A percentile compares a stretch with the other conserved stretches of the same genome.
phyloP scores from a whole-genome alignment of 2,113 vertebrate genomes.

The Merops nubicus region DNA sequence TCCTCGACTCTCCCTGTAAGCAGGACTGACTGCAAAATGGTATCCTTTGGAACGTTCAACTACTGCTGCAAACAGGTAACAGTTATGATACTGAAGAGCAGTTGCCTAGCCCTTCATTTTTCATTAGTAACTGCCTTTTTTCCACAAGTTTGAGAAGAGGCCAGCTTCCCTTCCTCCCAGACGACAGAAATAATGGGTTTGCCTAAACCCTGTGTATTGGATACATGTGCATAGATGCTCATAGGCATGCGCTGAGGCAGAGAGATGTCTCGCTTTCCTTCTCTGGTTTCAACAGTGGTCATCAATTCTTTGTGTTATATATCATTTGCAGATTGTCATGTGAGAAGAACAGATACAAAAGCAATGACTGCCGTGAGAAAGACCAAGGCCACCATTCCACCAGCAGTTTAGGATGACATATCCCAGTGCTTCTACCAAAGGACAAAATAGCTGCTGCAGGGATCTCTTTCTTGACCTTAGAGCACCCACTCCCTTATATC shows the following conservation, averaged over 20 bases:
- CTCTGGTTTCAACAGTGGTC: not conserved
- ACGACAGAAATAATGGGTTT: not conserved
- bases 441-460: not conserved
- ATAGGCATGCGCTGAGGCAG: not conserved
- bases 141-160: not conserved
- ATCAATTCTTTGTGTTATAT: not conserved
- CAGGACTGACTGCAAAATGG: not conserved
- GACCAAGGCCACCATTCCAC: not conserved
- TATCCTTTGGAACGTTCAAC: not conserved
- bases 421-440: not conserved
- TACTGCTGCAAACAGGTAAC: accelerated
- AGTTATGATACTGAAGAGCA: not conserved
- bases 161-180: not conserved
- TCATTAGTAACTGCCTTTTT: not conserved
- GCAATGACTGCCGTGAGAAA: not conserved
- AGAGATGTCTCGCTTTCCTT: accelerated
- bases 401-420: not conserved
- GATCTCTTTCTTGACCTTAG: not conserved
- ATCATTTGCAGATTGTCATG: not conserved
- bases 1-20: not conserved
- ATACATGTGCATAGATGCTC: accelerated
- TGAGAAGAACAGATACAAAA: not conserved
- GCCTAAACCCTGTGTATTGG: not conserved
- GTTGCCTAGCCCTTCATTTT: not conserved
- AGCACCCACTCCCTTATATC: not conserved